Percentiles rank a stretch among this genome's conserved stretches.
Evolutionary conservation across 2,113 vertebrate species (phyloP).

Genomic region (Nerophis lumbriciformis): DNA sequence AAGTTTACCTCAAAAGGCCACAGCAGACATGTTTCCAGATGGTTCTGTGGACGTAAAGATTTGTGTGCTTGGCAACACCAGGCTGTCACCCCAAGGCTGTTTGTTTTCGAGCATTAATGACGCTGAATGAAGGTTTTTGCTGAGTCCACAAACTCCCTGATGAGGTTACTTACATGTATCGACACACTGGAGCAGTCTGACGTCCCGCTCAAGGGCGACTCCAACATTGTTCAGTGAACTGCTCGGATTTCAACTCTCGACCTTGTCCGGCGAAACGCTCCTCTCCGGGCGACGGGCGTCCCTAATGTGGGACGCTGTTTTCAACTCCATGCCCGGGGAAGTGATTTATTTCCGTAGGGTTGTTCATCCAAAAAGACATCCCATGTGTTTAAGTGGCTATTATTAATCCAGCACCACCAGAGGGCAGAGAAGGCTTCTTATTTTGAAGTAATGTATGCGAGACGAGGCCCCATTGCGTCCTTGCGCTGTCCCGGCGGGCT

Average conservation of each 20-base stretch:
- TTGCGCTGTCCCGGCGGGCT: no score
- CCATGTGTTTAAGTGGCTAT: constrained; percentile 34
- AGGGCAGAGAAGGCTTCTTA: constrained; percentile 17
- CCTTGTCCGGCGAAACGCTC: constrained; percentile 8
- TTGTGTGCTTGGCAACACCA: constrained; percentile 11
- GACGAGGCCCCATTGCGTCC: constrained; percentile 26
- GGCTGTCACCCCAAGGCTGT: constrained; percentile 28
- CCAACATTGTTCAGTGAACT: constrained; percentile 9
- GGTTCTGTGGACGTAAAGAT: no score
- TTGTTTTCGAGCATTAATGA: constrained; percentile 41
- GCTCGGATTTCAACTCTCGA: constrained; percentile 30
- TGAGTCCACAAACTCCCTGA: constrained; percentile 32
- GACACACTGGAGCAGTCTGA: constrained; percentile 29
- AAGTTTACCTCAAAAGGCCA: no score
- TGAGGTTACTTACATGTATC: constrained; percentile 42
- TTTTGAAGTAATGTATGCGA: constrained; percentile 42
- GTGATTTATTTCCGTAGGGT: constrained; percentile 4
- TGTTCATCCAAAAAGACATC: constrained; percentile 25
- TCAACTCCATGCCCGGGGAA: background rate
- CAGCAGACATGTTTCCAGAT: no score
- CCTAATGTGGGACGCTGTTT: constrained; percentile 1
- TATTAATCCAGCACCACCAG: constrained; percentile 44
- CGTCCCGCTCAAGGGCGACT: constrained; percentile 20
- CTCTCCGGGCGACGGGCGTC: constrained; percentile 18
- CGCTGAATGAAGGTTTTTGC: constrained; percentile 24